Conservation (phyloP, 2,113 vertebrate species). For the Tragelaphus buxtoni region DNA sequence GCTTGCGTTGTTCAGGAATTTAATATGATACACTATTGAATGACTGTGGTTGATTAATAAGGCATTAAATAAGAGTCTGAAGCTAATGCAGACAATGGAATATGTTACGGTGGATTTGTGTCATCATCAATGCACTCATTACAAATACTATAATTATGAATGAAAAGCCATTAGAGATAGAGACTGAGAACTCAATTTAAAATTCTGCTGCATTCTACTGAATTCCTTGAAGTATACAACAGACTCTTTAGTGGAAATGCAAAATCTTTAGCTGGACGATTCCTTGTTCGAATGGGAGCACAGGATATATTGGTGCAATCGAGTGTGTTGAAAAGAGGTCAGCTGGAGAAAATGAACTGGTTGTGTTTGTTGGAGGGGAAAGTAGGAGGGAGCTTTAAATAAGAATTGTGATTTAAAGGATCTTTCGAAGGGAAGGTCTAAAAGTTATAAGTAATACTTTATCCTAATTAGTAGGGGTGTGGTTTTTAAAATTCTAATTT, state of each 20-base stretch:
- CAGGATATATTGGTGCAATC: background rate
- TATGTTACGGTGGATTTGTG: constrained; percentile 26
- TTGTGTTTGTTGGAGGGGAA: background rate
- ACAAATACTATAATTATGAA: constrained; percentile 55
- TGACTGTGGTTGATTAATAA: constrained; percentile 53
- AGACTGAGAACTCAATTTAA: constrained; percentile 56
- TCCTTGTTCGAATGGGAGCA: background rate
- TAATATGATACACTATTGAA: constrained; percentile 41
- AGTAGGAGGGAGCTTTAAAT: background rate
- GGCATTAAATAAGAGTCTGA: constrained; percentile 57
- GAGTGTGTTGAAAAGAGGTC: background rate
- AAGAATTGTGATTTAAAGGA: background rate
- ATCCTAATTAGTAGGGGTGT: background rate
- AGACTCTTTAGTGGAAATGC: background rate
- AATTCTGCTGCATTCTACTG: constrained; percentile 37
- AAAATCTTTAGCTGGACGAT: background rate
- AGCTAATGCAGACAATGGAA: constrained; percentile 41
- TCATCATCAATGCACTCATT: constrained; percentile 48
- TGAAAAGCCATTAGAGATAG: constrained; percentile 31
- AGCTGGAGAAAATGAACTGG: constrained; percentile 9
- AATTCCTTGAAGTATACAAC: constrained; percentile 36
- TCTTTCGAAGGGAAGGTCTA: background rate
- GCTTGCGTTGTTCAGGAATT: constrained; percentile 40
- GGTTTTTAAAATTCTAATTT: background rate
- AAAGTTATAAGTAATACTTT: background rate